Evolutionary conservation across 2,797 vertebrate species (phyloP), one percentile per base, ranked within the genome.

Genomic region (Centropyge bicolor): DNA sequence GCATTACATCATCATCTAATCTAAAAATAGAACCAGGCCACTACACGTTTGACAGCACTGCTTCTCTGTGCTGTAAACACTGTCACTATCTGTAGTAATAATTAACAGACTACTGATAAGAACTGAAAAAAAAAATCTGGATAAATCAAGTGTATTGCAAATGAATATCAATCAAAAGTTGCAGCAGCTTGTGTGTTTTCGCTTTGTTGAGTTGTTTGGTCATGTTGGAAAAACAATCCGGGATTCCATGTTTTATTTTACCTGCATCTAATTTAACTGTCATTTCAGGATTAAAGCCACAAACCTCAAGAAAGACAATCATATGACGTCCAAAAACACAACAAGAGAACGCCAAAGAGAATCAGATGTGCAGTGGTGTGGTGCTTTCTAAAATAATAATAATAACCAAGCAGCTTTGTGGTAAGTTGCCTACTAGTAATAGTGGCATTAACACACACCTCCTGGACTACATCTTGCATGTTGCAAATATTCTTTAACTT

Each of bases 21-120:
- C 83, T 92, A 91, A 91, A 93, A 91, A 90, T 86, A 93, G 87
- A 87, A 17, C 56, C 54, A 57, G 80, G 80, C 81, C 85, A 91
- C 59, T 74, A 10, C 83, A 87, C 81, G 75, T 80, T 83, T 49
- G 48, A 74, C 60, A 61, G 49, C 62, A 49, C 4, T 8, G 43
- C 59, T 82, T 65, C 49, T 9, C 48, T 45, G 8, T 20, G 3
- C 5, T 48, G 49, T 68, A 40, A 54, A 57, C 57, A 70, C 55
- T 5, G 24, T 9, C 17, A 41, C 35, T 22, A 22, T 46, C 46
- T 48, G 52, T 0, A n/a, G 16, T 31, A 36, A 40, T 27, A 38
- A 75, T 49, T 22, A 56, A 59, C 12, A 66, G 1, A 54, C 20
- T 19, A n/a, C 0, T 38, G 22, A 70, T 10, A n/a, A 27, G 1